Evolutionary conservation across 2,113 vertebrate genomes (phyloP), one percentile per base, ranked within the genome.

Genomic region (Callospermophilus lateralis): DNA sequence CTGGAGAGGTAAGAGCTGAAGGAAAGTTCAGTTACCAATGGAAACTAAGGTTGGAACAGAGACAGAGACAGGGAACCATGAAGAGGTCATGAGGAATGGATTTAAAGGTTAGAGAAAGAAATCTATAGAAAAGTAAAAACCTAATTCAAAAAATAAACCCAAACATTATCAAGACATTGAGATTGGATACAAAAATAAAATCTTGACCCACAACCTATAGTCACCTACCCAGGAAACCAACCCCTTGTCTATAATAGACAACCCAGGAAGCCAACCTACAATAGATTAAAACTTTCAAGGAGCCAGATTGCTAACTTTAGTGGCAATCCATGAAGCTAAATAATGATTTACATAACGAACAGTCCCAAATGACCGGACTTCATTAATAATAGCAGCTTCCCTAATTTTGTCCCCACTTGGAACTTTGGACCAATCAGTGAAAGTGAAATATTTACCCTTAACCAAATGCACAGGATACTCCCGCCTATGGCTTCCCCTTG

Each of bases 91-190:
- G 53, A 78, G 32, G 92, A 67, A 90, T 12, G 39, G 37, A 70
- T 42, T 73, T 34, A 7, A 4, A 80, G 42, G 55, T 19, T 67
- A 30, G 28, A 83, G 32, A 85, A 81, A 91, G 39, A 90, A 67
- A 90, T 79, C 72, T 53, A 79, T 1, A 85, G 77, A 70, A 72
- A 94, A 74, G 11, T 76, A 67, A 73, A 42, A 37, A 53, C 11
- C 74, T 79, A 30, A 10, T 78, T 89, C 39, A 51, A 58, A 97
- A 51, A 95, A 76, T 72, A 91, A 96, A 97, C 88, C 5, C 45
- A 76, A 76, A 28, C 6, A 17, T 91, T 76, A 42, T 39, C 17
- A 67, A 84, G 70, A 96, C 68, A 84, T 4, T 89, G n/a, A 90
- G 34, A 91, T 4, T 84, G 53, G 55, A 48, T 73, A 61, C 74